These are phyloP conservation scores for Magallana angulata DNA, from an alignment of 1,140 invertebrate species.

Conservation along the genomic window DNA sequence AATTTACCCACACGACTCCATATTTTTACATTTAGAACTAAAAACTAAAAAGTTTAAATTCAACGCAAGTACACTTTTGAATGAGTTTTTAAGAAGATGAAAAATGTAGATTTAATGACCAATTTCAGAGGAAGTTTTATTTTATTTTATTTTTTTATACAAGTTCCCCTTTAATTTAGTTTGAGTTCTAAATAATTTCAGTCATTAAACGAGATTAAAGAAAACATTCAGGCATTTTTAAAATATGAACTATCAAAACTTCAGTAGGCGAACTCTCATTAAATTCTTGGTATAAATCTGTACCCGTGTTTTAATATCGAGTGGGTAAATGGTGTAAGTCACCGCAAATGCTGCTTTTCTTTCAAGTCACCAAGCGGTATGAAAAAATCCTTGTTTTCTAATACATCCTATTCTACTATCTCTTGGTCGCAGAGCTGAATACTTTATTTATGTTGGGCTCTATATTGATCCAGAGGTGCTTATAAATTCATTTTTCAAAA, in stretches of 20 bases:
- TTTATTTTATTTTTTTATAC: background rate
- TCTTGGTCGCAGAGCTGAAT: background rate
- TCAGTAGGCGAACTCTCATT: background rate
- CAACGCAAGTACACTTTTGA: background rate
- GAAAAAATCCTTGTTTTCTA: background rate
- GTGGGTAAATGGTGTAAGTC: background rate
- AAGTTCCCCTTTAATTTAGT: background rate
- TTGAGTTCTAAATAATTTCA: background rate
- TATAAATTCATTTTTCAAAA: constrained; percentile 31
- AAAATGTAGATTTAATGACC: constrained; percentile 21
- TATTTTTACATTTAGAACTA: no score
- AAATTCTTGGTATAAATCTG: background rate
- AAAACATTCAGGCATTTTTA: background rate
- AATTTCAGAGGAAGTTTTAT: background rate
- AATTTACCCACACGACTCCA: no score
- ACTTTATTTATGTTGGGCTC: constrained; percentile 21
- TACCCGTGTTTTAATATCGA: background rate
- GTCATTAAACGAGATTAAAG: constrained; percentile 12
- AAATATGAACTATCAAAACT: background rate
- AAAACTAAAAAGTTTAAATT: no score
- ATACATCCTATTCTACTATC: background rate
- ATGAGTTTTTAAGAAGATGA: background rate
- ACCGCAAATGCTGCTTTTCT: background rate
- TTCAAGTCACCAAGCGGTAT: background rate
- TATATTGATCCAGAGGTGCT: constrained; percentile 19